Evolutionary conservation across 2,113 vertebrate genomes (phyloP).

Genomic region (Alethe castanea): DNA sequence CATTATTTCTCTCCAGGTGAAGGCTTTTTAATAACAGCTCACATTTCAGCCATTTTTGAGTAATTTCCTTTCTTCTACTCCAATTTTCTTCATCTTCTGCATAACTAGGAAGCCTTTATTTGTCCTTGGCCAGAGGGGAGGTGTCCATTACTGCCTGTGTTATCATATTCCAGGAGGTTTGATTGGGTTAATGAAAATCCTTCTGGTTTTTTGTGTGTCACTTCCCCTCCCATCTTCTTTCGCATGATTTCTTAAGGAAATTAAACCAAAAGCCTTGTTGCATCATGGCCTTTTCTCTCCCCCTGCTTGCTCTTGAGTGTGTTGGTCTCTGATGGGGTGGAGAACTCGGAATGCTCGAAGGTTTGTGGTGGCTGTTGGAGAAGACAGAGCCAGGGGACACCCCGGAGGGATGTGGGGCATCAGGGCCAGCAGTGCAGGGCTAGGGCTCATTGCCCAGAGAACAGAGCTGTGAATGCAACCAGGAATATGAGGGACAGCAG

Average conservation of each 20-base stretch:
- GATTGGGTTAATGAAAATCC: not conserved
- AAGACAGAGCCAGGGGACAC: not conserved
- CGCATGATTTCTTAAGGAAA: not conserved
- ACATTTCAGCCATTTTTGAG: not conserved
- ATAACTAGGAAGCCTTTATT: not conserved
- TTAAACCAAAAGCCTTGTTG: not conserved
- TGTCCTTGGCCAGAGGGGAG: constrained; percentile 12
- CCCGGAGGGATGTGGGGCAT: accelerated
- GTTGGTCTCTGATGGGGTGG: not conserved
- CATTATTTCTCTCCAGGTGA: not conserved
- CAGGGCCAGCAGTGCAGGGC: not conserved
- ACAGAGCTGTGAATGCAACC: not conserved
- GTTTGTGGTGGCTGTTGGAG: not conserved
- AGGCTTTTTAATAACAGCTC: constrained; percentile 32
- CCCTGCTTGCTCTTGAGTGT: accelerated
- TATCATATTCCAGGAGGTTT: constrained; percentile 7
- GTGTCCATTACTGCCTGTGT: not conserved
- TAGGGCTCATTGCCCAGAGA: not conserved
- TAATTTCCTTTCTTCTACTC: not conserved
- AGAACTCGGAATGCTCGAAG: accelerated
- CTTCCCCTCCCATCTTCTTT: not conserved
- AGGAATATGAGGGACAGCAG: accelerated
- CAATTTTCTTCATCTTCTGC: not conserved
- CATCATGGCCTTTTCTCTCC: not conserved
- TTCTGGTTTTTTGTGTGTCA: not conserved